Evolutionary conservation across 1,140 invertebrate genomes (phyloP).

Genomic region (Ganaspis sp.): DNA sequence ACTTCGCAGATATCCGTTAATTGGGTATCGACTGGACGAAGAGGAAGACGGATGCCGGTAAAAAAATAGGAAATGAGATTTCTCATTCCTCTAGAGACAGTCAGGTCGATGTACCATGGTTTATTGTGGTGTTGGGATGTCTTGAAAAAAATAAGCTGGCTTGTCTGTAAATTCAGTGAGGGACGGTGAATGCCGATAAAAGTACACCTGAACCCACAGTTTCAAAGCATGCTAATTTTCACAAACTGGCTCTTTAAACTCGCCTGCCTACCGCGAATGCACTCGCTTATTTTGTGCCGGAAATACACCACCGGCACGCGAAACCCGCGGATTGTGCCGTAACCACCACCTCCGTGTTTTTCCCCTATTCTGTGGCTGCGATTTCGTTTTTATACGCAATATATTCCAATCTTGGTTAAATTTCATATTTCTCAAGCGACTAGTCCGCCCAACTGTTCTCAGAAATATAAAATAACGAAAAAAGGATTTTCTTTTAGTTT

Average conservation of each 20-base stretch:
- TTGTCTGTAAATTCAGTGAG: neutral
- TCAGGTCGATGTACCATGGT: neutral
- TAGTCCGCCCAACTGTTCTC: too few species aligned
- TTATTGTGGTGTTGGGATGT: neutral
- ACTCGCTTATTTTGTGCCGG: constrained; percentile 29
- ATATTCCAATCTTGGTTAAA: neutral
- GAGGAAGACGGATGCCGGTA: constrained; percentile 20
- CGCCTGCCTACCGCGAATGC: constrained; percentile 10
- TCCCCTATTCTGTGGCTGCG: neutral
- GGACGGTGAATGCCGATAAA: neutral
- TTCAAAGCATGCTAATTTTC: constrained; percentile 36
- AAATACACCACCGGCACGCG: constrained; percentile 23
- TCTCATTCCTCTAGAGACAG: constrained; percentile 24
- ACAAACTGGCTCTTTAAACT: constrained; percentile 35
- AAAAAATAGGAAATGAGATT: constrained; percentile 55
- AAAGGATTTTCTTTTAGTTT: too few species aligned
- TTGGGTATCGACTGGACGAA: constrained; percentile 44
- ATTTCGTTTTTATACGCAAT: neutral
- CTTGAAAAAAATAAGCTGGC: neutral
- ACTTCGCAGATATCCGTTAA: constrained; percentile 46
- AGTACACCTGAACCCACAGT: constrained; percentile 21
- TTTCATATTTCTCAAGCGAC: neutral
- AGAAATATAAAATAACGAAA: too few species aligned
- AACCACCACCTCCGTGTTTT: neutral
- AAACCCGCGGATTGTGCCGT: neutral